Evolutionary conservation across 2,113 vertebrate species (phyloP).

Genomic region (Glareola pratincola): DNA sequence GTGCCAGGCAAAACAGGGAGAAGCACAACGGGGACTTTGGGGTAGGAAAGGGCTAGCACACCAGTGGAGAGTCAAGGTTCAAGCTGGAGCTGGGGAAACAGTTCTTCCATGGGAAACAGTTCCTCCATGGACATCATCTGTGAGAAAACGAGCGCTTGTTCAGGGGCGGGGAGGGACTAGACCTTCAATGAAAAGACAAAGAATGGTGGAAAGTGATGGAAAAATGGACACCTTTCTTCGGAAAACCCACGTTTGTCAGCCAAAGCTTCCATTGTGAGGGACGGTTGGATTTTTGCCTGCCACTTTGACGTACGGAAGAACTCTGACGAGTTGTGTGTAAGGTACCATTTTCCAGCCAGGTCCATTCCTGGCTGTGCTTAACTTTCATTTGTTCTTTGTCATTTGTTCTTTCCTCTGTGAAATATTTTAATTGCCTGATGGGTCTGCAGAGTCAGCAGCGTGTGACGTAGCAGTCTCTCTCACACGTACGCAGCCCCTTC

Average conservation of each 20-base stretch:
- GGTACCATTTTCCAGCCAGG: neutral
- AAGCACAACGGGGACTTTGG: neutral
- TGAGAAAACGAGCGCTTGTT: neutral
- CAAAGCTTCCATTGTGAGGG: neutral
- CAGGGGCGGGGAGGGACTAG: neutral
- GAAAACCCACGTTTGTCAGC: neutral
- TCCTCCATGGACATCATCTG: neutral
- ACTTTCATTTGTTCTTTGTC: neutral
- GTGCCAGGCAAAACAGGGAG: neutral
- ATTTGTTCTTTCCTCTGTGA: slow-evolving; percentile 5
- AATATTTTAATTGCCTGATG: neutral
- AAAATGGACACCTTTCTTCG: neutral
- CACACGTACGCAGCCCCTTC: fast-evolving
- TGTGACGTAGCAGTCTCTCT: neutral
- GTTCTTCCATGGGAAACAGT: neutral
- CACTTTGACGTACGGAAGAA: neutral
- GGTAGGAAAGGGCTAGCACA: neutral
- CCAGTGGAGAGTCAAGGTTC: neutral
- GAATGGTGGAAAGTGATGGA: neutral
- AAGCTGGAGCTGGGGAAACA: neutral
- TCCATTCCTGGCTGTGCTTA: neutral
- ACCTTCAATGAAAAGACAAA: neutral
- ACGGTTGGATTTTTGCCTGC: neutral
- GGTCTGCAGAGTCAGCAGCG: neutral
- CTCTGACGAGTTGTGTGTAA: neutral